phyloP scores from a whole-genome alignment of 2,888 invertebrate genomes.

The Prosopocoilus inquinatus region DNA sequence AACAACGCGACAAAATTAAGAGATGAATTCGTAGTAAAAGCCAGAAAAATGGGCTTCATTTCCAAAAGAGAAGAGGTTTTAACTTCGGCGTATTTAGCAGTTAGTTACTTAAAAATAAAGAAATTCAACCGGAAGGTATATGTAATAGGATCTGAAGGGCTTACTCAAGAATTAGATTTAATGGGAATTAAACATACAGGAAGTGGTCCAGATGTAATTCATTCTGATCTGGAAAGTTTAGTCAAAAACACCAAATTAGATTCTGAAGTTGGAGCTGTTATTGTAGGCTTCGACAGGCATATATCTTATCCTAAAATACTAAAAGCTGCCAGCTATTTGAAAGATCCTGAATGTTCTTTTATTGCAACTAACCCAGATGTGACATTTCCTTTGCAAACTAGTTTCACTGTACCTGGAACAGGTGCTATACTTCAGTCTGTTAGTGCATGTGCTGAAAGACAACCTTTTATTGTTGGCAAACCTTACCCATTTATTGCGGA shows the following conservation, averaged over 20 bases:
- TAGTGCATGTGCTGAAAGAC: constrained; percentile 76
- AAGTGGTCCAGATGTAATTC: constrained; percentile 72
- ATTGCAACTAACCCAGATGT: constrained; percentile 94
- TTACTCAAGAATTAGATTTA: constrained; percentile 78
- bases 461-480: constrained; percentile 85
- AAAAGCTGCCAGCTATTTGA: constrained; percentile 87
- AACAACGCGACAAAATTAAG: constrained; percentile 89
- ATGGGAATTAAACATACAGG: constrained; percentile 74
- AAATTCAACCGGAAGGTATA: constrained; percentile 79
- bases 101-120: constrained; percentile 71
- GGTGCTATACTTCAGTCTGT: constrained; percentile 86
- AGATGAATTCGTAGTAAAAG: constrained; percentile 74
- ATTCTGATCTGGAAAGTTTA: constrained; percentile 52
- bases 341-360: constrained; percentile 74
- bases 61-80: constrained; percentile 70
- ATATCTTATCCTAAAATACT: constrained; percentile 88
- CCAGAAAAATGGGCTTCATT: constrained; percentile 68
- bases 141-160: constrained; percentile 76
- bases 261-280: constrained; percentile 84
- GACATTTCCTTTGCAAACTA: constrained; percentile 64
- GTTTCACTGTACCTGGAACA: constrained; percentile 65
- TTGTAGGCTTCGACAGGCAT: constrained; percentile 93
- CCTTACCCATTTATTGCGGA: constrained; percentile 83
- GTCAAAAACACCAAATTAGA: constrained; percentile 64
- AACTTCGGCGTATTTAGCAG: constrained; percentile 76